Conservation (phyloP, 2,888 invertebrate genomes). For the Cantharis flavilabris region DNA sequence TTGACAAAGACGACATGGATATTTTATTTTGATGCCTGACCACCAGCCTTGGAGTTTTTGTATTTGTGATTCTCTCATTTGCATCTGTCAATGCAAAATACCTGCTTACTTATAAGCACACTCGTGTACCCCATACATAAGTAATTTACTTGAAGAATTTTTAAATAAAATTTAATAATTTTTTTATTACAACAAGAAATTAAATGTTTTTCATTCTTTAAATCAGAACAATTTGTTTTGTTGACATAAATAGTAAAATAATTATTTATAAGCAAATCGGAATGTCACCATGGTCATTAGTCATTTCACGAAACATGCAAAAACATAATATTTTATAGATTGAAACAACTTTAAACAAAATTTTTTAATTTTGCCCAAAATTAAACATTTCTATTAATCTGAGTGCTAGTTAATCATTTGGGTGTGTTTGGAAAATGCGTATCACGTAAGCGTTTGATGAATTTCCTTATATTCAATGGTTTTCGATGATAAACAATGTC, state of each 20-base stretch:
- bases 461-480: background rate
- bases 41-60: slow-evolving; percentile 33
- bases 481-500: background rate
- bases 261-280: slow-evolving; percentile 6
- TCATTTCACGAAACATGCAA: slow-evolving; percentile 15
- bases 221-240: background rate
- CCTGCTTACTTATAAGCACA: background rate
- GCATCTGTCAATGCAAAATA: slow-evolving; percentile 11
- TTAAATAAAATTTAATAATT: background rate
- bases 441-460: background rate
- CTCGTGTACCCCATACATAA: background rate
- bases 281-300: slow-evolving; percentile 20
- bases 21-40: slow-evolving; percentile 41
- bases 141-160: background rate
- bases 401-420: background rate
- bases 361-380: background rate
- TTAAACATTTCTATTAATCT: background rate
- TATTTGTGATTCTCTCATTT: slow-evolving; percentile 13
- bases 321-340: slow-evolving; percentile 15
- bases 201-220: background rate
- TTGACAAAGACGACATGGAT: slow-evolving; percentile 38
- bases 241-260: background rate
- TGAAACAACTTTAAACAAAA: slow-evolving; percentile 1
- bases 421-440: background rate
- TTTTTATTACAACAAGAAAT: background rate